Evolutionary conservation across 2,888 invertebrate species (phyloP).

Genomic region (Brenthis ino): DNA sequence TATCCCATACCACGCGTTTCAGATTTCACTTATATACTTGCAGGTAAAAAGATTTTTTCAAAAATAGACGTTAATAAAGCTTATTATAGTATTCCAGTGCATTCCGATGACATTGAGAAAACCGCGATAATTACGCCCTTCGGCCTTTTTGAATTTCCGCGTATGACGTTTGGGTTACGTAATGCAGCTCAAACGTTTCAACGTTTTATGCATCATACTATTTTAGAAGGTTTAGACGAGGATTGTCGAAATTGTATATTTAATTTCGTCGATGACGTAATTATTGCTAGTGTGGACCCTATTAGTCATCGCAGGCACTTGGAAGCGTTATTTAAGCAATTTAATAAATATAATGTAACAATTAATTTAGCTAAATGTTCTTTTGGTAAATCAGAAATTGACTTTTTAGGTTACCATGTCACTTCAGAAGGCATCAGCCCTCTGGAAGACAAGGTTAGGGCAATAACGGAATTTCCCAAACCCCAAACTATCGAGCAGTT

Average conservation of each 20-base stretch:
- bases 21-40: neutral
- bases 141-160: constrained; percentile 16
- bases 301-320: constrained; percentile 37
- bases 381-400: constrained; percentile 29
- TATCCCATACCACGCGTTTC: neutral
- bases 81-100: constrained; percentile 27
- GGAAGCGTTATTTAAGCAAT: constrained; percentile 29
- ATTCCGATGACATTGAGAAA: constrained; percentile 15
- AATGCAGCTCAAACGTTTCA: constrained; percentile 18
- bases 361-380: constrained; percentile 37
- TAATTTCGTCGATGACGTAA: constrained; percentile 50
- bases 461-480: constrained; percentile 6
- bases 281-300: constrained; percentile 36
- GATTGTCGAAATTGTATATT: constrained; percentile 41
- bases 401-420: constrained; percentile 38
- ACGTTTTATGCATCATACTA: constrained; percentile 26
- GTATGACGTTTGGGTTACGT: constrained; percentile 18
- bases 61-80: constrained; percentile 30
- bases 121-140: constrained; percentile 30
- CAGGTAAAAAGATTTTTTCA: constrained; percentile 30
- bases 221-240: constrained; percentile 17
- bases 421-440: constrained; percentile 25
- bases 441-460: constrained; percentile 1
- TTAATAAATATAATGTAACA: constrained; percentile 35
- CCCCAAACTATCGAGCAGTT: constrained; percentile 23